A percentile compares a stretch with the other conserved stretches of the same genome.
Evolutionary conservation across 92 coral and sea anemone species (phyloP).

Genomic region (Epizoanthus illoricatus): DNA sequence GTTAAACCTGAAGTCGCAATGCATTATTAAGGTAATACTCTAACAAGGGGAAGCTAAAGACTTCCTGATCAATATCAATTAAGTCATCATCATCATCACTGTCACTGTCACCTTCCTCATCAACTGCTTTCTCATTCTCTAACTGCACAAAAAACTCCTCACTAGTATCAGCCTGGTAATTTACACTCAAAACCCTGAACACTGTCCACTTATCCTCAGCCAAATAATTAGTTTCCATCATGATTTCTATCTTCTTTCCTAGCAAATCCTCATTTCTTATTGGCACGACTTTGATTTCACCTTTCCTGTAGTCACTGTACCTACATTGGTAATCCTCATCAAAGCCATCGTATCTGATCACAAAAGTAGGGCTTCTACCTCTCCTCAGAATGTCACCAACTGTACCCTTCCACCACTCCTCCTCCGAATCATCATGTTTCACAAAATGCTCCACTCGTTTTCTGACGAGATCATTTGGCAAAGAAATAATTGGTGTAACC

Average conservation of each 20-base stretch:
- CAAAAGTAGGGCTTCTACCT: neutral
- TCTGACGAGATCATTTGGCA: neutral
- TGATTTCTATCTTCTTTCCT: neutral
- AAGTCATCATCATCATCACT: constrained; percentile 6
- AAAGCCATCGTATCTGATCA: constrained; percentile 12
- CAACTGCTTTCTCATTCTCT: constrained; percentile 18
- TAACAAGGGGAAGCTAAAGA: constrained; percentile 14
- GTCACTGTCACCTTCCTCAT: constrained; percentile 8
- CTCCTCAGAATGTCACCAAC: constrained; percentile 4
- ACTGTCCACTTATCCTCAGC: neutral
- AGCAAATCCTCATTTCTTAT: neutral
- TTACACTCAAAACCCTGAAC: neutral
- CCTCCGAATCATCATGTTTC: constrained; percentile 9
- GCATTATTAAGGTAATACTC: constrained; percentile 24
- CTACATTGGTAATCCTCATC: constrained; percentile 6
- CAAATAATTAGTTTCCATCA: neutral
- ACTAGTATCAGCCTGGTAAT: neutral
- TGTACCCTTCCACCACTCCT: constrained; percentile 33
- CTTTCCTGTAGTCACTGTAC: constrained; percentile 3
- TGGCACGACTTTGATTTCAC: neutral
- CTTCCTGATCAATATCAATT: constrained; percentile 4
- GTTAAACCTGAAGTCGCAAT: no score
- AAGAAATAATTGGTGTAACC: neutral
- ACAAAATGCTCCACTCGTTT: constrained; percentile 14
- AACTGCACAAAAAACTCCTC: constrained; percentile 13